Percentiles rank a stretch among this genome's conserved stretches.
Conservation (phyloP, 2,113 vertebrate genomes). For the Gymnorhina tibicen region DNA sequence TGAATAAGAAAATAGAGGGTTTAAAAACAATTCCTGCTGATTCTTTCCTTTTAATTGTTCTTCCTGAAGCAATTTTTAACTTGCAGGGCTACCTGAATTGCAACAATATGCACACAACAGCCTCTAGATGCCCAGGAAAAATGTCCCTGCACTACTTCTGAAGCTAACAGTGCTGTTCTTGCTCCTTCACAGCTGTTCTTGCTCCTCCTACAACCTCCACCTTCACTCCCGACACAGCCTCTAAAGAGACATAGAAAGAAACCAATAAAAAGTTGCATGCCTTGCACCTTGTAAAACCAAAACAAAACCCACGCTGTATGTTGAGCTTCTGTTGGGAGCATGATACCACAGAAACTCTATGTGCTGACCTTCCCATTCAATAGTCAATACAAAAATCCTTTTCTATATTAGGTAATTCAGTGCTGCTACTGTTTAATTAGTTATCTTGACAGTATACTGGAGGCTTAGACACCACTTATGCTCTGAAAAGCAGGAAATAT, state of each 20-base stretch:
- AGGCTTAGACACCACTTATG: background rate
- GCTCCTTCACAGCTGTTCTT: background rate
- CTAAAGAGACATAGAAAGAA: background rate
- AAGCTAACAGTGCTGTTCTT: background rate
- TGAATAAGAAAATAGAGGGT: background rate
- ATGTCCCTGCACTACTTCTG: background rate
- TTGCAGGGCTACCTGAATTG: too few species aligned
- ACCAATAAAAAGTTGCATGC: background rate
- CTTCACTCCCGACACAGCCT: background rate
- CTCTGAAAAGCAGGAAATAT: background rate
- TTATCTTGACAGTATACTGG: background rate
- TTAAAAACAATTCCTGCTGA: slow-evolving; percentile 14
- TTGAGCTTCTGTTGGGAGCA: background rate
- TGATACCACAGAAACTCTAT: background rate
- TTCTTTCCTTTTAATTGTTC: background rate
- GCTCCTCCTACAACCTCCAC: background rate
- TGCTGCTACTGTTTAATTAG: background rate
- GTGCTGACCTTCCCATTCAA: background rate
- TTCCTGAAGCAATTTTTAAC: background rate
- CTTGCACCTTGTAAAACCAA: background rate
- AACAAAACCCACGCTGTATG: background rate
- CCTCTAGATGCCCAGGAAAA: background rate
- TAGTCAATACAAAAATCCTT: background rate
- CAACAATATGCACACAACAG: background rate
- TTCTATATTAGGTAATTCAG: background rate